Evolutionary conservation across 2,888 invertebrate genomes (phyloP).

Genomic region (Entomobrya multifasciata): DNA sequence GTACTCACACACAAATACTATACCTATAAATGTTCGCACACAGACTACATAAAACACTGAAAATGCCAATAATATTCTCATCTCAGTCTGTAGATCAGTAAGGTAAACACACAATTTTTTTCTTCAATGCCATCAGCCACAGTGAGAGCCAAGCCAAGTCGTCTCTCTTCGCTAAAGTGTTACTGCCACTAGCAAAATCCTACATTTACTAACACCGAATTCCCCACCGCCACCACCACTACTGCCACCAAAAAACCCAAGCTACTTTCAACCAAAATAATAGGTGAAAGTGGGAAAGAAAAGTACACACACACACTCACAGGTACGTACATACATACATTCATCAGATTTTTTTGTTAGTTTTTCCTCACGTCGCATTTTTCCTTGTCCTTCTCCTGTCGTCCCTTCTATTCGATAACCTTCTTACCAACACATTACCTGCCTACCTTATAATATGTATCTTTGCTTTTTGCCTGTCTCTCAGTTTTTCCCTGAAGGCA

Average conservation of each 20-base stretch:
- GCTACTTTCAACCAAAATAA: too few relatives aligned
- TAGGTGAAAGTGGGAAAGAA: background rate
- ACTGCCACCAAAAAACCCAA: too few relatives aligned
- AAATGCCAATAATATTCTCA: background rate
- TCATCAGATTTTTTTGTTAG: too few relatives aligned
- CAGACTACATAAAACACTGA: background rate
- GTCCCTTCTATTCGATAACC: background rate
- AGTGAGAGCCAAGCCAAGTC: too few relatives aligned
- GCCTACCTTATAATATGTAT: background rate
- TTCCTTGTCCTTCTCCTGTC: constrained; percentile 4
- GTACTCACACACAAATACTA: background rate
- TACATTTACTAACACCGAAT: too few relatives aligned
- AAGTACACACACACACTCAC: too few relatives aligned
- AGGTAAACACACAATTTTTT: background rate
- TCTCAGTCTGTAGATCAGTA: background rate
- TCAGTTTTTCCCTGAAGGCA: too few relatives aligned
- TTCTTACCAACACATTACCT: background rate
- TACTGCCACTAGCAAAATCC: too few relatives aligned
- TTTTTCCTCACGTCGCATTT: constrained; percentile 21
- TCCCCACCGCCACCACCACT: too few relatives aligned
- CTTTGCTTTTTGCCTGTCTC: too few relatives aligned
- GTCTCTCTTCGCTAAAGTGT: too few relatives aligned
- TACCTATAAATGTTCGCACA: background rate
- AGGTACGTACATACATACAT: background rate
- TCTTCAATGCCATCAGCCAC: too few relatives aligned